Evolutionary conservation across 2,797 vertebrate species (phyloP).

Genomic region (Florisuga fusca): DNA sequence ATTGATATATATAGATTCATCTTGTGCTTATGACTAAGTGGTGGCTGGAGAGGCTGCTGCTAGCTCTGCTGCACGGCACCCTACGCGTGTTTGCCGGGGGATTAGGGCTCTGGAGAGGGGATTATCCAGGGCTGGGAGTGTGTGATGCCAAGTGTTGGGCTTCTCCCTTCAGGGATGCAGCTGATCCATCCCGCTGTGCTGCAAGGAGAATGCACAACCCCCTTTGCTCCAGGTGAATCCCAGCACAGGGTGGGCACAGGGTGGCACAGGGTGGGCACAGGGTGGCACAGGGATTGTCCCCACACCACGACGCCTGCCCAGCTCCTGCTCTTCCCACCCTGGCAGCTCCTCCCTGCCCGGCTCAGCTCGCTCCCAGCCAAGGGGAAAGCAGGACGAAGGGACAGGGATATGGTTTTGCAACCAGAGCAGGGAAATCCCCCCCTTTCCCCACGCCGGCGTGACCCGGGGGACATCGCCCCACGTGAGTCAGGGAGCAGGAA

Average conservation of each 20-base stretch:
- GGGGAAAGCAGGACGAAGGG: rapidly evolving
- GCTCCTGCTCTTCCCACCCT: not conserved
- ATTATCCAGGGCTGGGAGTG: not conserved
- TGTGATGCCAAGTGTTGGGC: not conserved
- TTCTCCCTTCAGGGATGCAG: not conserved
- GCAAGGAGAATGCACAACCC: not conserved
- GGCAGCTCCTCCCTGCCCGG: not conserved
- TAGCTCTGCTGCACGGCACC: not conserved
- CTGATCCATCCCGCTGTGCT: not conserved
- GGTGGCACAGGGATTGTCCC: not conserved
- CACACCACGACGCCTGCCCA: rapidly evolving
- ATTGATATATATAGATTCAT: too few species aligned
- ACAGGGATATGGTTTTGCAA: rapidly evolving
- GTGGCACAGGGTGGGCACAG: not conserved
- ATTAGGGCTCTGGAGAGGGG: not conserved
- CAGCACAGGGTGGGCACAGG: not conserved
- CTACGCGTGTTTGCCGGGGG: not conserved
- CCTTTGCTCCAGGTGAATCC: not conserved
- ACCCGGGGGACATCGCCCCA: not conserved
- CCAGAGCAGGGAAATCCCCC: not conserved
- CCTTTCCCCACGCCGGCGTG: not conserved
- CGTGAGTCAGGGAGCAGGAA: not conserved
- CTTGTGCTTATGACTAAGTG: too few species aligned
- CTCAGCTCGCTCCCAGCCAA: rapidly evolving
- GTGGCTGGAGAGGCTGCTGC: not conserved